Evolutionary conservation across 2,888 invertebrate genomes (phyloP), one percentile per base, ranked within the genome.

Genomic region (Tridacna gigas): DNA sequence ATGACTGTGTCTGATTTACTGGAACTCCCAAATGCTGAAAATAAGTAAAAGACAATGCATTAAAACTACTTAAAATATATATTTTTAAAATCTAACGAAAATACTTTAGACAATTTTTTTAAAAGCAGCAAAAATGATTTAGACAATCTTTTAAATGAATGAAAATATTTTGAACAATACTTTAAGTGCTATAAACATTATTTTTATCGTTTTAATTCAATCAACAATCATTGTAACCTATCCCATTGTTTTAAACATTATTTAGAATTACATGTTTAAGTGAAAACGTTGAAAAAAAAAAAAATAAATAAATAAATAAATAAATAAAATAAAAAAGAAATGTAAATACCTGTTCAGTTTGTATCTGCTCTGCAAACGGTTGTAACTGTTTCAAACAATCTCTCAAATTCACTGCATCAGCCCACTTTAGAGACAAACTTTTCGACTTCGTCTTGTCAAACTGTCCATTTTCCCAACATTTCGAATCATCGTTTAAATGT

Each of bases 381-480:
- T 47, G 20, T 60, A 76, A 48, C 26, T 76, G n/a, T n/a, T 20
- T 48, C 11, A 76, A 26, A 25, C 65, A 48, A 26, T 76, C 76
- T 22, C n/a, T 66, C 3, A 66, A 51, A 25, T 18, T 26, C 20
- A 48, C 51, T 13, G 66, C 51, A 51, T 66, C 51, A 47, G 47
- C 66, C 76, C 76, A 76, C 20, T 76, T 76, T 13, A 76, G 25
- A 15, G 76, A 76, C 37, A 76, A 47, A 76, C 48, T 51, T 69
- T 69, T 77, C n/a, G 56, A 18, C 51, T 77, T 66, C 26, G 67
- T 56, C 47, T 77, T 77, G 60, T 77, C 69, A 56, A 48, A 77
- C n/a, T 51, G n/a, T 37, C 69, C 60, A 56, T 67, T 67, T 25
- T 77, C 66, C 77, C 67, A 77, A 69, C 77, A 77, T 56, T 77